Evolutionary conservation across 2,888 invertebrate genomes (phyloP).

Genomic region (Acleris emargana): DNA sequence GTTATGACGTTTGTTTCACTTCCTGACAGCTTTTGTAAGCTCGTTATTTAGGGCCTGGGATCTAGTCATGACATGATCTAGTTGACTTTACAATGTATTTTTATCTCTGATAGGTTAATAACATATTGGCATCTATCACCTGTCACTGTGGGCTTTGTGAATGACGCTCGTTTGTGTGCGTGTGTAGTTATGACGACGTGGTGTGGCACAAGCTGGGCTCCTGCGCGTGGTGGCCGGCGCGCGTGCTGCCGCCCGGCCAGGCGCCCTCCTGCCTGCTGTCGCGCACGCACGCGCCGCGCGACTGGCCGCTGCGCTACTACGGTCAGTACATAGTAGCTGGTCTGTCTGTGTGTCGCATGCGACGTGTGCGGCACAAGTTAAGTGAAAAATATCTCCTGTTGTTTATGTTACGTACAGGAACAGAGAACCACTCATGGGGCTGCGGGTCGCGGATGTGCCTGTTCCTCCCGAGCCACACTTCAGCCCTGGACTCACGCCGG

Average conservation of each 20-base stretch:
- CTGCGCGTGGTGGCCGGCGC: slow-evolving; percentile 77
- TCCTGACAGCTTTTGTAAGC: too few relatives aligned
- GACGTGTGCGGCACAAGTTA: slow-evolving; percentile 80
- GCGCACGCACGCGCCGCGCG: slow-evolving; percentile 53
- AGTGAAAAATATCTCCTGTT: slow-evolving; percentile 46
- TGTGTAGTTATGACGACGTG: slow-evolving; percentile 67
- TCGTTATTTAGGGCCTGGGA: too few relatives aligned
- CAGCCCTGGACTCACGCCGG: slow-evolving; percentile 43
- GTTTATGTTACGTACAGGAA: slow-evolving; percentile 49
- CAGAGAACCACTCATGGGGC: slow-evolving; percentile 71
- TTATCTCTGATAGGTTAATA: too few relatives aligned
- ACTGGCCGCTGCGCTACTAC: slow-evolving; percentile 66
- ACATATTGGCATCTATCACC: too few relatives aligned
- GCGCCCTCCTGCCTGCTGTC: slow-evolving; percentile 65
- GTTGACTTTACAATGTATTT: too few relatives aligned
- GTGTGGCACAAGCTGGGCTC: slow-evolving; percentile 75
- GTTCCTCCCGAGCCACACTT: slow-evolving; percentile 69
- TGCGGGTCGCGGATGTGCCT: slow-evolving; percentile 62
- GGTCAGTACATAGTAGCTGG: slow-evolving; percentile 1
- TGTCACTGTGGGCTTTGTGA: too few relatives aligned
- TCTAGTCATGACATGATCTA: too few relatives aligned
- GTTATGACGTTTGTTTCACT: too few relatives aligned
- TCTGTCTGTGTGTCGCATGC: slow-evolving; percentile 45
- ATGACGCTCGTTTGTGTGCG: background rate
- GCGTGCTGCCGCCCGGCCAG: slow-evolving; percentile 66